Conservation (phyloP, 1,140 invertebrate genomes). For the Drosophila kepulauana region DNA sequence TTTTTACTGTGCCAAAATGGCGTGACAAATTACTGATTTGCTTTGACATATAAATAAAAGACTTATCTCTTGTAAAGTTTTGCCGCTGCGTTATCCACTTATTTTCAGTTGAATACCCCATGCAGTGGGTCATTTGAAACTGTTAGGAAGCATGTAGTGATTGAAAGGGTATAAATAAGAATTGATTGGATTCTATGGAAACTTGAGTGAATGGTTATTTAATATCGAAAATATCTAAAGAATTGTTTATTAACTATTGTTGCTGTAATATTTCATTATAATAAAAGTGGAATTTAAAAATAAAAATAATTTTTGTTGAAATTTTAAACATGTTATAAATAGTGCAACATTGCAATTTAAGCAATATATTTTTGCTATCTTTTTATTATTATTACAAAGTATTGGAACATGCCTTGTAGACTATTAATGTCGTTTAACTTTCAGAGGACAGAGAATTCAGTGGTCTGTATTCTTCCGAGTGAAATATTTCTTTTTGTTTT, state of each 20-base stretch:
- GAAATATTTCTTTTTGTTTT: slow-evolving; percentile 45
- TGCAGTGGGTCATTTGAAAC: neutral
- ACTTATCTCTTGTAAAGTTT: slow-evolving; percentile 49
- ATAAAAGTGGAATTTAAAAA: no score
- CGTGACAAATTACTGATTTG: slow-evolving; percentile 62
- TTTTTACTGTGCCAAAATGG: slow-evolving; percentile 32
- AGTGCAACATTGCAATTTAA: no score
- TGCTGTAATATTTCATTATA: no score
- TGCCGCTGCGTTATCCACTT: slow-evolving; percentile 18
- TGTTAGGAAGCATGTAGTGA: neutral
- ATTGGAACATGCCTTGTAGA: neutral
- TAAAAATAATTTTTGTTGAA: no score
- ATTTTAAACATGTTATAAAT: no score
- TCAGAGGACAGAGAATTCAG: neutral
- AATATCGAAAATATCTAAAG: no score
- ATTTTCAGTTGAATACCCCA: slow-evolving; percentile 19
- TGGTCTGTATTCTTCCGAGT: neutral
- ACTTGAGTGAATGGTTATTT: no score
- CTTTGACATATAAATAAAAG: slow-evolving; percentile 60
- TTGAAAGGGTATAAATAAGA: neutral
- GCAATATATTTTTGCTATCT: no score
- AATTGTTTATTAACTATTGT: no score
- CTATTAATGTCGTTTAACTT: neutral
- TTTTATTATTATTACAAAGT: neutral
- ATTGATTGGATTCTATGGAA: no score